Conservation (phyloP, 1,140 invertebrate genomes). For the Maconellicoccus hirsutus region DNA sequence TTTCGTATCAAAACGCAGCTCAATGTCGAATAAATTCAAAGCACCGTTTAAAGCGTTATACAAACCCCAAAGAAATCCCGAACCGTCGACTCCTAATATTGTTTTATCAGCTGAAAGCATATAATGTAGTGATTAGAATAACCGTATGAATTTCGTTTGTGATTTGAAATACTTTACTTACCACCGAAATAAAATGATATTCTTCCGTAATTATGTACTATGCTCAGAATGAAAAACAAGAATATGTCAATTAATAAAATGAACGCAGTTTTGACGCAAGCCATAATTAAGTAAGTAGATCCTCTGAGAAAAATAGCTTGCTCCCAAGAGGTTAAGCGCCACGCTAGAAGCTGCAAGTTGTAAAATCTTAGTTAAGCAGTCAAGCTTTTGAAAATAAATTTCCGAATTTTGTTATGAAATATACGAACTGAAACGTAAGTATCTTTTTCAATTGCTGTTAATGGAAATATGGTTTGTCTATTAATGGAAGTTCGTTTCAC, state of each 20-base stretch:
- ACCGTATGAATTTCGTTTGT: no score
- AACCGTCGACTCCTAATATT: background rate
- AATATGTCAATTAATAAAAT: background rate
- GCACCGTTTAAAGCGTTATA: background rate
- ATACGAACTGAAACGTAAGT: background rate
- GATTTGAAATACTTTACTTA: background rate
- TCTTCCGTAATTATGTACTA: background rate
- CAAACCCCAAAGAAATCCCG: background rate
- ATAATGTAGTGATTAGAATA: background rate
- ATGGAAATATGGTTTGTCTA: constrained; percentile 2
- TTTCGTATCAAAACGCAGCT: background rate
- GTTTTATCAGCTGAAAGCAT: background rate
- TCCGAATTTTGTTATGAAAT: background rate
- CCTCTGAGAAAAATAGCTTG: background rate
- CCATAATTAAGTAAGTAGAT: background rate
- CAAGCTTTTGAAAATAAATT: no score
- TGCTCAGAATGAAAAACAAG: background rate
- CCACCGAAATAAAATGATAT: background rate
- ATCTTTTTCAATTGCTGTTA: background rate
- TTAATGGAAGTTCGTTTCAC: background rate
- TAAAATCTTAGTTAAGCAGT: background rate
- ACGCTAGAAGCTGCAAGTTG: background rate
- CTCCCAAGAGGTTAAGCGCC: background rate
- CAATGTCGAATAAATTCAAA: background rate
- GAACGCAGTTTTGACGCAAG: background rate